These are phyloP conservation scores for Anastrepha ludens DNA, from an alignment of 1,140 invertebrate species.

Conservation along the genomic window DNA sequence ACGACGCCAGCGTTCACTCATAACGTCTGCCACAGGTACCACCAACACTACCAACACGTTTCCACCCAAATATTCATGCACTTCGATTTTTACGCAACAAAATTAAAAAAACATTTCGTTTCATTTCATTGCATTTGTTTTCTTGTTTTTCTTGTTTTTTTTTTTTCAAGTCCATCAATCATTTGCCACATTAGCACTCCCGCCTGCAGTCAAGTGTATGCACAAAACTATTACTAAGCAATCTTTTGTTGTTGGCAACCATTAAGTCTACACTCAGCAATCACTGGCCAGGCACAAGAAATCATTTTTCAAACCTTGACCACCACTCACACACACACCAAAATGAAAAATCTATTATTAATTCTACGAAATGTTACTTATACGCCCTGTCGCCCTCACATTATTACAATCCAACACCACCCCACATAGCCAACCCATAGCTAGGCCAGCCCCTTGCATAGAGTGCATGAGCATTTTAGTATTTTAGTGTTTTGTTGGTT, in stretches of 20 bases:
- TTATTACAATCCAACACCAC: background rate
- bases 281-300: background rate
- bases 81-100: background rate
- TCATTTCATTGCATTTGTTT: background rate
- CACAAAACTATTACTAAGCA: constrained; percentile 1
- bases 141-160: too few relatives aligned
- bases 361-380: constrained; percentile 22
- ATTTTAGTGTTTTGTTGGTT: constrained; percentile 18
- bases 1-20: constrained; percentile 57
- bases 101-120: background rate
- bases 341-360: constrained; percentile 8
- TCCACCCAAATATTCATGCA: background rate
- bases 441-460: background rate
- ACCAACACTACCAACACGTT: background rate
- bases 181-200: constrained; percentile 31
- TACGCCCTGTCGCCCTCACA: background rate
- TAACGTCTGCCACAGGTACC: constrained; percentile 30
- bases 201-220: constrained; percentile 25
- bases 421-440: too few relatives aligned
- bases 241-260: constrained; percentile 21
- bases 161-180: constrained; percentile 35
- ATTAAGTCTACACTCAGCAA: constrained; percentile 4
- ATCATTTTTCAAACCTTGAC: constrained; percentile 7
- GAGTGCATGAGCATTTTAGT: background rate
- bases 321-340: background rate